Evolutionary conservation across 2,888 invertebrate genomes (phyloP), one percentile per base, ranked within the genome.

Genomic region (Protula sp.): DNA sequence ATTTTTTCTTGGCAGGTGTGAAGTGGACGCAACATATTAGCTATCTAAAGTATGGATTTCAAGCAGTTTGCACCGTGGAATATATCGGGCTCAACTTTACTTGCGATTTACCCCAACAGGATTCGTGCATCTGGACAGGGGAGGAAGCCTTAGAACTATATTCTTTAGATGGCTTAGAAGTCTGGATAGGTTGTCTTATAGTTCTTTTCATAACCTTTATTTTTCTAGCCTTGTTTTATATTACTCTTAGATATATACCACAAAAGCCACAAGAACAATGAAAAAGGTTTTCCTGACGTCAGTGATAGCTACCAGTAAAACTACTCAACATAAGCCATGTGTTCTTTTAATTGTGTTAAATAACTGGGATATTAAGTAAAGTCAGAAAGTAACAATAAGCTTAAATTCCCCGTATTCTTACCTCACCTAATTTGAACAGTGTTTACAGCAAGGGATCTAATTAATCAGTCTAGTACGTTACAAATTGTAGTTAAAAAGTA

Each of bases 21-120:
- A 68, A 67, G 30, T 76, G 75, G 75, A 70, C 72, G 14, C 71
- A 73, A 0, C 63, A 67, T 3, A 61, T 73, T n/a, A 74, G 74
- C 24, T 74, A 73, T 61, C 62, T 75, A 1, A 73, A 72, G 50
- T 76, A 74, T 74, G 74, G 73, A 2, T 75, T 71, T 55, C 72
- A 74, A 55, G 73, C 70, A 3, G 56, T 75, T 57, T 71, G 73
- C 54, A 60, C 70, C 59, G 64, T 67, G 1, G 70, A 72, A 59
- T 69, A 74, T 31, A 38, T 64, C 2, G 64, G 67, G 0, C 64
- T 74, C 19, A 66, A 66, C 38, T 76, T 76, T 58, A 67, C 67
- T 2, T 76, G 76, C 60, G 56, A 52, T 14, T 53, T 52, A 1
- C 31, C 57, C 3, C 63, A 65, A 3, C 60, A 60, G 2, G 61